Evolutionary conservation across 1,140 invertebrate genomes (phyloP), one percentile per base, ranked within the genome.

Genomic region (Neomicropteryx cornuta): DNA sequence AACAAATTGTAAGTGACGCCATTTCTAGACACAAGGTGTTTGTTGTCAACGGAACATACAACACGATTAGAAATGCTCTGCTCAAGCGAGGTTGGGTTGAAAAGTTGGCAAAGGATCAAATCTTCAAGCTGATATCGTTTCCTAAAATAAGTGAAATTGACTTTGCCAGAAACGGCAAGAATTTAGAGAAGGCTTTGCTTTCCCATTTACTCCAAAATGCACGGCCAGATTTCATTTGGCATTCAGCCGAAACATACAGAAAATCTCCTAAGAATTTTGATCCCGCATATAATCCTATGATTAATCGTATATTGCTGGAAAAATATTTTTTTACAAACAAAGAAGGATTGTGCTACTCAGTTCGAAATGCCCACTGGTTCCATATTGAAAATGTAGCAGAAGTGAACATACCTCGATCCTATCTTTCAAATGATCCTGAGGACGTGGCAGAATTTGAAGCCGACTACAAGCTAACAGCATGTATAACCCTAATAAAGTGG

Each of bases 401-500:
- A 45, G 63, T 77, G 31, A 68, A 62, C 39, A 59, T 65, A 52
- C 75, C 75, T 1, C 60, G 75, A 5, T 68, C 71, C 16, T 78
- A 77, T 46, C 66, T 63, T 18, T 54, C 68, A 19, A 58, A 51
- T 14, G 65, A 66, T 40, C 44, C 36, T 14, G 66, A 68, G 34
- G 72, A 75, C 48, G 49, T 61, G 27, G 62, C 66, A 50, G 64
- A 58, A 13, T 76, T 76, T 40, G 55, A 64, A 6, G 59, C 62
- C 24, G 75, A 79, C 51, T 79, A 70, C 44, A 79, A 83, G 52
- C 64, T 87, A 30, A 91, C 87, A 10, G 80, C 87, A 5, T 91
- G 89, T 46, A 72, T 87, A 31, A 81, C 77, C 45, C 63, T 93
- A 18, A 54, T 94, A 11, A 85, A 83, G 51, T 86, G 79, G 76